phyloP scores from a whole-genome alignment of 2,113 vertebrate species.

The Triplophysa rosa region DNA sequence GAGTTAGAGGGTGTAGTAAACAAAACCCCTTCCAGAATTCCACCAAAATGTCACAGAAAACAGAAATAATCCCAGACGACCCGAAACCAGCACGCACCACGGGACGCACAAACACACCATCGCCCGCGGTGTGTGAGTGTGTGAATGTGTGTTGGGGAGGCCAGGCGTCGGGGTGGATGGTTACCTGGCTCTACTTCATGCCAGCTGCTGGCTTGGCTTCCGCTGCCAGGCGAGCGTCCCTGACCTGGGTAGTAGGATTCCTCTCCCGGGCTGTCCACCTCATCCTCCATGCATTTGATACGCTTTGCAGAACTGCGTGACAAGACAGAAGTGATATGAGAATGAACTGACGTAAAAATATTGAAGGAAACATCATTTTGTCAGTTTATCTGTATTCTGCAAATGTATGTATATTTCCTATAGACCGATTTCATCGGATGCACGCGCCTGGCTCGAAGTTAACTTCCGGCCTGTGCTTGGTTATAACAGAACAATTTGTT shows the following conservation, averaged over 20 bases:
- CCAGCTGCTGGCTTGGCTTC: constrained; percentile 95
- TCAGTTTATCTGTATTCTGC: background rate
- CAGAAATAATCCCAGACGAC: constrained; percentile 24
- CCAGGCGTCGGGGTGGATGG: constrained; percentile 32
- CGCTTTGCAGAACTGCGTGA: constrained; percentile 91
- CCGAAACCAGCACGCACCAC: constrained; percentile 37
- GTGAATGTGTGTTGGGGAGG: background rate
- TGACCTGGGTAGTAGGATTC: constrained; percentile 96
- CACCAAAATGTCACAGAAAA: background rate
- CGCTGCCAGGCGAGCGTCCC: constrained; percentile 92
- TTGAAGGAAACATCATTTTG: no score
- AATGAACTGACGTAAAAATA: background rate
- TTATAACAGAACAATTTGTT: no score
- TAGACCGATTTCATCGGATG: no score
- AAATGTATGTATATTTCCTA: background rate
- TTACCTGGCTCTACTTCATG: constrained; percentile 98
- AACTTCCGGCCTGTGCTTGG: no score
- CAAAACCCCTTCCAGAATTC: background rate
- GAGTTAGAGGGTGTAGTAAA: background rate
- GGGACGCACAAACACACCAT: constrained; percentile 39
- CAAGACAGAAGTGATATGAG: constrained; percentile 34
- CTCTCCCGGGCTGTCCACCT: constrained; percentile 97
- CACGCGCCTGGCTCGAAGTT: no score
- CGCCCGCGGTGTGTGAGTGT: background rate
- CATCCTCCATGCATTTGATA: constrained; percentile 98